A percentile compares a stretch with the other conserved stretches of the same genome.
These are phyloP conservation scores for Archocentrus centrarchus DNA, from an alignment of 2,113 vertebrate species.

Conservation along the genomic window DNA sequence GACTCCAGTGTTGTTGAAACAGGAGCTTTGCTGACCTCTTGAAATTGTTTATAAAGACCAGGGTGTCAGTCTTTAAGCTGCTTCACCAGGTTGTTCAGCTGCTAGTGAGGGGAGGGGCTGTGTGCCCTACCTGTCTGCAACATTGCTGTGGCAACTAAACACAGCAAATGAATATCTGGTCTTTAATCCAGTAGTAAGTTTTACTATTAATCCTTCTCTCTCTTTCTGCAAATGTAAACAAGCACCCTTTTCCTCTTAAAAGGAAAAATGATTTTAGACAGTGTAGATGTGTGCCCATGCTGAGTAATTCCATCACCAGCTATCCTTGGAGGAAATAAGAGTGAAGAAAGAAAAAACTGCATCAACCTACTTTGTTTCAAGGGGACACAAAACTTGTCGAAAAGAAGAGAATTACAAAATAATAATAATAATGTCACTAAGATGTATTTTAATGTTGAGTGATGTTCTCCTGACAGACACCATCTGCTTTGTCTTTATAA, in stretches of 20 bases:
- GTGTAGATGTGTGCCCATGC: constrained; percentile 25
- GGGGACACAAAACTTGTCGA: background rate
- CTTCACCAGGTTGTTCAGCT: background rate
- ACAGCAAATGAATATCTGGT: no score
- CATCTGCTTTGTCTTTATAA: constrained; percentile 26
- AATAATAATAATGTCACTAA: background rate
- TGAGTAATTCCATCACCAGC: constrained; percentile 3
- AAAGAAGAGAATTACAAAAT: no score
- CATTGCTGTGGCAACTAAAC: no score
- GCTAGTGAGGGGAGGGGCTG: no score
- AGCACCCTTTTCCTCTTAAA: constrained; percentile 19
- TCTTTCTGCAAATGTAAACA: background rate
- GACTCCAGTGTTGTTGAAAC: background rate
- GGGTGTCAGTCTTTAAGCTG: background rate
- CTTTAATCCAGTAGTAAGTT: no score
- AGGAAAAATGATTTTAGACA: constrained; percentile 27
- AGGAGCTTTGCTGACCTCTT: background rate
- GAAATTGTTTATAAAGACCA: background rate
- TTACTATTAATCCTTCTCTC: no score
- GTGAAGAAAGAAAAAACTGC: background rate
- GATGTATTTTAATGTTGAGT: background rate
- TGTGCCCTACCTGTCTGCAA: no score
- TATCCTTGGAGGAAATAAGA: background rate
- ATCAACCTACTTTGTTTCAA: background rate
- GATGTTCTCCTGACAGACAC: constrained; percentile 9